Evolutionary conservation across 2,888 invertebrate species (phyloP), one percentile per base, ranked within the genome.

Genomic region (Phyto melanocephala): DNA sequence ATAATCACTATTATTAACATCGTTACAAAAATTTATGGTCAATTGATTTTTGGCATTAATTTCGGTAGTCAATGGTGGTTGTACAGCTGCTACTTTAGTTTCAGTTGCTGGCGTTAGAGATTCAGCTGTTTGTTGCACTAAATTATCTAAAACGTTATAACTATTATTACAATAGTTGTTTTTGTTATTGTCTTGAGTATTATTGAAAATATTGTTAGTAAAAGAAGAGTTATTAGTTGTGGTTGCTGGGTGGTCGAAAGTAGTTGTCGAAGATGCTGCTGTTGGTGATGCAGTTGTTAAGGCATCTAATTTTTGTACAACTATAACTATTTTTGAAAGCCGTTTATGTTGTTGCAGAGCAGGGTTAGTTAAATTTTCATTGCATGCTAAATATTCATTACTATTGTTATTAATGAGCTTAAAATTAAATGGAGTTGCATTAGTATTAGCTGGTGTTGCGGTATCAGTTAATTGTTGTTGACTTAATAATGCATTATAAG

Each of bases 371-470:
- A 81, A 74, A 74, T 56, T 74, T 70, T 74, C 47, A 15, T 81
- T 81, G 81, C 81, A 81, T 81, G 81, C 81, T 74, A 74, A 63
- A 78, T 74, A 79, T 58, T 75, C 83, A 75, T 79, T 85, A 81
- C 76, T 58, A 65, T 85, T 84, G 75, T 40, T 56, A 56, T 77
- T 58, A 62, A 17, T 62, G 17, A 47, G 63, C 52, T 76, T 77
- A 72, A 80, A 58, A 67, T 63, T 71, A n/a, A n/a, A n/a, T n/a
- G n/a, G n/a, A n/a, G 33, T 15, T 47, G 15, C 40, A 7, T 85
- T 86, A 50, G 74, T 71, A 52, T 80, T 22, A 15, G 68, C 45
- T 47, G 68, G 33, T 54, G 79, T 67, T 56, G 71, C n/a, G 42
- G 60, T 56, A 15, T 63, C 42, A 35, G 79, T 82, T 78, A 70